Conservation (phyloP, 2,888 invertebrate genomes). For the Sthenelais limicola region DNA sequence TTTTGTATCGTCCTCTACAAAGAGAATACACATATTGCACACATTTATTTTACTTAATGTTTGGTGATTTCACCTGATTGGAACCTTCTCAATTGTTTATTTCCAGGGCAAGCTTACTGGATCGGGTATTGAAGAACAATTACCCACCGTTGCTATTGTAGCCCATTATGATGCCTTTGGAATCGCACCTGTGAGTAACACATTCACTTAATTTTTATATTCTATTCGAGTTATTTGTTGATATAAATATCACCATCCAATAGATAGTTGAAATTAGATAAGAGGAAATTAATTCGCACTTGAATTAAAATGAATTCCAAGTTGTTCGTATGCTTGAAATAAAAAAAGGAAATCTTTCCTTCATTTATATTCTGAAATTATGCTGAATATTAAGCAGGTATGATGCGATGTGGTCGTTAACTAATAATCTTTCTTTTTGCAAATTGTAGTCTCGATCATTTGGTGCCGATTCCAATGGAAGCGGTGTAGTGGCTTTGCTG, state of each 20-base stretch:
- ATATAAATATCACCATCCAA: too few relatives aligned
- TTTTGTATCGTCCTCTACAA: too few relatives aligned
- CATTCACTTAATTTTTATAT: too few relatives aligned
- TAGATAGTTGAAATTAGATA: too few relatives aligned
- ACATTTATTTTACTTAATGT: neutral
- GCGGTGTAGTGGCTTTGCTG: slow-evolving; percentile 88
- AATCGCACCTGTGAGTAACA: slow-evolving; percentile 85
- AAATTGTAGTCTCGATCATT: slow-evolving; percentile 78
- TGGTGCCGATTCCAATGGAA: slow-evolving; percentile 94
- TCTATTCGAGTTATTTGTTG: too few relatives aligned
- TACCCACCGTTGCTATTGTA: slow-evolving; percentile 90
- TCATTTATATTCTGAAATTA: too few relatives aligned
- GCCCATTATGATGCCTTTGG: slow-evolving; percentile 95
- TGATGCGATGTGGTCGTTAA: neutral
- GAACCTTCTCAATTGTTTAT: neutral
- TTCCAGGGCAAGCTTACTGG: slow-evolving; percentile 76
- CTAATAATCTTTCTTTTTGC: slow-evolving; percentile 26
- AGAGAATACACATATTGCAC: too few relatives aligned
- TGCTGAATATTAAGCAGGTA: neutral
- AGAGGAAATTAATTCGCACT: too few relatives aligned
- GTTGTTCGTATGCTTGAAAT: too few relatives aligned
- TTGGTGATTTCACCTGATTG: neutral
- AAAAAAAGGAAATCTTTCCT: too few relatives aligned
- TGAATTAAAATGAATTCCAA: too few relatives aligned
- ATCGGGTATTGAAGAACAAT: slow-evolving; percentile 79